Evolutionary conservation across 2,113 vertebrate species (phyloP).

Genomic region (Rafetus swinhoei): DNA sequence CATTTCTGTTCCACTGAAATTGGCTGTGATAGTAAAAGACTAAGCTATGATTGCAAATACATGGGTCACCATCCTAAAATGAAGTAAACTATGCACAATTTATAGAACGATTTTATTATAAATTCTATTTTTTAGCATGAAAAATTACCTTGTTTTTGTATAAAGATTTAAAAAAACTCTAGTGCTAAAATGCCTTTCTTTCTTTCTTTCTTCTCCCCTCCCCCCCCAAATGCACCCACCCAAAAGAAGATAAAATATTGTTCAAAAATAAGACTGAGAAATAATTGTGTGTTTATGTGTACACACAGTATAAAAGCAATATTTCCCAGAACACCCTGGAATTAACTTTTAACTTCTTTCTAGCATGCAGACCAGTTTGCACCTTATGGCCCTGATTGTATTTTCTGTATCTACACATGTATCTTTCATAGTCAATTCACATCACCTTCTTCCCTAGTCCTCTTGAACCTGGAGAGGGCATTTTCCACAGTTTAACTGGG

Average conservation of each 20-base stretch:
- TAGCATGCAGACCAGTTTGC: not conserved
- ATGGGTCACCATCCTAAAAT: not conserved
- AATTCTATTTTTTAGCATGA: not conserved
- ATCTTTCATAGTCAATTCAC: not conserved
- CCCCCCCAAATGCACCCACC: not conserved
- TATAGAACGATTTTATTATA: not conserved
- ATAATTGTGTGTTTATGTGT: not conserved
- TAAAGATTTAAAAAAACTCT: not conserved
- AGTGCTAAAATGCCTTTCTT: not conserved
- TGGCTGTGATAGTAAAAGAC: not conserved
- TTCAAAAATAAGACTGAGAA: not conserved
- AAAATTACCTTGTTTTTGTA: not conserved
- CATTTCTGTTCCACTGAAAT: not conserved
- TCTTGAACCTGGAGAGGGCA: not conserved
- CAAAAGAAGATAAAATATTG: not conserved
- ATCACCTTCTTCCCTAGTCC: fast-evolving
- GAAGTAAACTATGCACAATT: not conserved
- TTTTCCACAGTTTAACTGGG: not conserved
- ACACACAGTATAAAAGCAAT: not conserved
- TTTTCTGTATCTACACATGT: not conserved
- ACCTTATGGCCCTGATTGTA: not conserved
- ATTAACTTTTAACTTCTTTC: not conserved
- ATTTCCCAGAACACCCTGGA: not conserved
- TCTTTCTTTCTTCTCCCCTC: not conserved
- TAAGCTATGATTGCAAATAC: not conserved